Evolutionary conservation across 2,797 vertebrate genomes (phyloP).

Genomic region (Ibycter americanus): DNA sequence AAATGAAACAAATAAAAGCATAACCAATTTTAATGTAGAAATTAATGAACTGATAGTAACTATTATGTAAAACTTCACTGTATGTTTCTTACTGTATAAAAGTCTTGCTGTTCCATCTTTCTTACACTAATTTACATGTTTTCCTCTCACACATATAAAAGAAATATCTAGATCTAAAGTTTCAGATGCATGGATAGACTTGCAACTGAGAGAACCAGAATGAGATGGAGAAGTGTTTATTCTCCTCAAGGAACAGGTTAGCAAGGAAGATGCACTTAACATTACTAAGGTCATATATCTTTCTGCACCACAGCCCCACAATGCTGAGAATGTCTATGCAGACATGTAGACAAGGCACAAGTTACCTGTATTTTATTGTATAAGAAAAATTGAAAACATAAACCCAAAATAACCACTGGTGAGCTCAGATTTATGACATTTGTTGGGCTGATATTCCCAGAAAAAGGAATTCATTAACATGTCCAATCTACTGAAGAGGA

Average conservation of each 20-base stretch:
- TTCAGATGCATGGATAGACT: neutral
- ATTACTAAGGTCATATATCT: neutral
- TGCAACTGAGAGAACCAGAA: neutral
- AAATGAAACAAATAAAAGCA: neutral
- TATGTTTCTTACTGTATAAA: neutral
- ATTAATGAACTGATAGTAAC: neutral
- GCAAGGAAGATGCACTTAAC: neutral
- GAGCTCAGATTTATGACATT: neutral
- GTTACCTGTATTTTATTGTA: neutral
- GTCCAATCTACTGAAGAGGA: neutral
- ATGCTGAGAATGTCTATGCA: neutral
- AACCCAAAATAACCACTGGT: neutral
- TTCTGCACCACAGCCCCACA: neutral
- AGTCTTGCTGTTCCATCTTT: neutral
- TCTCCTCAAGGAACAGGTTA: neutral
- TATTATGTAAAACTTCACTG: neutral
- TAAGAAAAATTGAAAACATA: neutral
- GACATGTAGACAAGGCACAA: fast-evolving
- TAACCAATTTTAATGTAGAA: neutral
- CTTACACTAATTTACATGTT: neutral
- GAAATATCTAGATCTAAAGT: neutral
- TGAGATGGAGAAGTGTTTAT: neutral
- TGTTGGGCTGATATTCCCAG: neutral
- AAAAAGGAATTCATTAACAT: neutral
- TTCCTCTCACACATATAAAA: neutral